Conservation (phyloP, 1,140 invertebrate species). For the Parasteatoda tepidariorum region DNA sequence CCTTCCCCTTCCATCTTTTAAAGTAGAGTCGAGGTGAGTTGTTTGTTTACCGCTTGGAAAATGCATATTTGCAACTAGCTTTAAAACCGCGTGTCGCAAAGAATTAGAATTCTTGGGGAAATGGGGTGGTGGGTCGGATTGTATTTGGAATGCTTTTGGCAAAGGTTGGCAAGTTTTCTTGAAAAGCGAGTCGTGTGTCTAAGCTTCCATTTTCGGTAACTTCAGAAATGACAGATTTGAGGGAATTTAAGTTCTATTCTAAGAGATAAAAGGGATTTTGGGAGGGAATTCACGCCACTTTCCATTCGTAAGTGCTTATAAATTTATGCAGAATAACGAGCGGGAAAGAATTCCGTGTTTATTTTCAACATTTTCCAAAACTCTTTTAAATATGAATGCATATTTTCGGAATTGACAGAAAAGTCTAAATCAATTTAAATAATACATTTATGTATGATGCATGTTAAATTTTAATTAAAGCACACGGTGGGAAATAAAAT, state of each 20-base stretch:
- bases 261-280: background rate
- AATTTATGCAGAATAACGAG: background rate
- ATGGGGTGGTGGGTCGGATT: no score
- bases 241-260: background rate
- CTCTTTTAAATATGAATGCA: no score
- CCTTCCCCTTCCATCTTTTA: background rate
- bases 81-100: slow-evolving; percentile 30
- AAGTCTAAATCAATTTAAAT: no score
- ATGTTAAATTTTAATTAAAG: no score
- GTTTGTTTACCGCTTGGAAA: slow-evolving; percentile 34
- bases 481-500: no score
- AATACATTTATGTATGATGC: no score
- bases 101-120: slow-evolving; percentile 42
- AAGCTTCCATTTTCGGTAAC: background rate
- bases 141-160: background rate
- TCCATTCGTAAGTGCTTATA: background rate
- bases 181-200: background rate
- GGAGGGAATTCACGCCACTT: background rate
- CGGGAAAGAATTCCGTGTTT: background rate
- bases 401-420: no score
- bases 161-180: background rate
- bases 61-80: slow-evolving; percentile 6
- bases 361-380: no score
- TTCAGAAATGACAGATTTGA: background rate
- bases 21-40: slow-evolving; percentile 1